Conservation (phyloP, 2,797 vertebrate genomes). For the Okamejei kenojei region DNA sequence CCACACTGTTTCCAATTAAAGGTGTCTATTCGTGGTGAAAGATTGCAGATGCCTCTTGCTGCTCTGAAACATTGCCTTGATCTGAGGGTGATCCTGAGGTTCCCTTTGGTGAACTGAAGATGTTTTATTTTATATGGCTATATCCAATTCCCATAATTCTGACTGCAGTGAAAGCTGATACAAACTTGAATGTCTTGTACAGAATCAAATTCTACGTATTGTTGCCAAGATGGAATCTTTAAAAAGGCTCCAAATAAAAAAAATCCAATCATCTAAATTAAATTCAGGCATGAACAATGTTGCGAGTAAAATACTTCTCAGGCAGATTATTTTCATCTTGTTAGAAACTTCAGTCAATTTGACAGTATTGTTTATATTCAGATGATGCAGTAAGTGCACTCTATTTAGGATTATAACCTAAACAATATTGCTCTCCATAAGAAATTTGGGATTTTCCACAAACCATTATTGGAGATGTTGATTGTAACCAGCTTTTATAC, state of each 20-base stretch:
- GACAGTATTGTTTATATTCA: neutral
- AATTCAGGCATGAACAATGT: neutral
- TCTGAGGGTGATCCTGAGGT: neutral
- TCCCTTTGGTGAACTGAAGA: neutral
- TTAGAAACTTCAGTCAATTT: neutral
- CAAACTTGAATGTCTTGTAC: neutral
- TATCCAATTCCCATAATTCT: neutral
- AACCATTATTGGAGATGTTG: neutral
- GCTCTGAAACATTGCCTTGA: neutral
- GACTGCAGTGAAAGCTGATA: neutral
- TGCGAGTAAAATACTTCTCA: neutral
- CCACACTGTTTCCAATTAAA: slow-evolving; percentile 36
- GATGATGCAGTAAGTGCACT: neutral
- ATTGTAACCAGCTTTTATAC: neutral
- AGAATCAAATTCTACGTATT: neutral
- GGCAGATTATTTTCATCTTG: neutral
- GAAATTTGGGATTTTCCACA: neutral
- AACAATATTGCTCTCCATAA: neutral
- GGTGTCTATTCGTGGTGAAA: neutral
- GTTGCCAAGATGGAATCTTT: neutral
- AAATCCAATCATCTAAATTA: neutral
- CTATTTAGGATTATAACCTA: neutral
- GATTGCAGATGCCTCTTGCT: neutral
- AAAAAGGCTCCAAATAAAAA: neutral
- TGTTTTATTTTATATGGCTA: slow-evolving; percentile 3